Evolutionary conservation across 2,113 vertebrate species (phyloP).

Genomic region (Myiozetetes cayanensis): DNA sequence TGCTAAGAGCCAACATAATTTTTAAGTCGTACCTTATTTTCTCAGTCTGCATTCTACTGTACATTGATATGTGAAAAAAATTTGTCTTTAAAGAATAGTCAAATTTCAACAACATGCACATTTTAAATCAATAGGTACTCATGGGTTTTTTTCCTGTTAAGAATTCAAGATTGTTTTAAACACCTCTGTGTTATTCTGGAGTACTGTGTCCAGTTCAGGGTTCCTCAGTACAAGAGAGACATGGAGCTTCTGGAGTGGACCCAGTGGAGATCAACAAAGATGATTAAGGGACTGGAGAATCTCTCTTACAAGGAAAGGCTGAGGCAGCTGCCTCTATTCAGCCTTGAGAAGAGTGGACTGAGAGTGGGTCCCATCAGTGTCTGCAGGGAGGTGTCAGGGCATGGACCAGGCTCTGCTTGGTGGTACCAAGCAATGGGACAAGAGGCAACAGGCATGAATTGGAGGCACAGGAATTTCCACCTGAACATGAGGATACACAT

Average conservation of each 20-base stretch:
- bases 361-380: not conserved
- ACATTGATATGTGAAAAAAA: not conserved
- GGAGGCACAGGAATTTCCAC: not conserved
- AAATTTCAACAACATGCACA: not conserved
- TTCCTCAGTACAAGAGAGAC: not conserved
- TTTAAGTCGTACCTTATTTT: not conserved
- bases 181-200: not conserved
- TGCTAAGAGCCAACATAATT: not conserved
- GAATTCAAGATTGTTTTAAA: not conserved
- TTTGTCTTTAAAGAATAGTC: not conserved
- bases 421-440: not conserved
- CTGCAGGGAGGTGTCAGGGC: not conserved
- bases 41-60: not conserved
- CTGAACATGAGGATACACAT: not conserved
- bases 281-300: not conserved
- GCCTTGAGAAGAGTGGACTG: not conserved
- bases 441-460: rapidly evolving
- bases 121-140: not conserved
- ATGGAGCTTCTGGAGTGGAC: not conserved
- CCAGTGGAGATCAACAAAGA: not conserved
- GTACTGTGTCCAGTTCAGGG: not conserved
- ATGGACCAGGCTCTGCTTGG: not conserved
- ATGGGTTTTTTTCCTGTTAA: not conserved
- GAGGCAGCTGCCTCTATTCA: not conserved
- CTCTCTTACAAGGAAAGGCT: not conserved